These are phyloP conservation scores for Heteromurus nitidus DNA, from an alignment of 2,888 invertebrate species.

Conservation along the genomic window DNA sequence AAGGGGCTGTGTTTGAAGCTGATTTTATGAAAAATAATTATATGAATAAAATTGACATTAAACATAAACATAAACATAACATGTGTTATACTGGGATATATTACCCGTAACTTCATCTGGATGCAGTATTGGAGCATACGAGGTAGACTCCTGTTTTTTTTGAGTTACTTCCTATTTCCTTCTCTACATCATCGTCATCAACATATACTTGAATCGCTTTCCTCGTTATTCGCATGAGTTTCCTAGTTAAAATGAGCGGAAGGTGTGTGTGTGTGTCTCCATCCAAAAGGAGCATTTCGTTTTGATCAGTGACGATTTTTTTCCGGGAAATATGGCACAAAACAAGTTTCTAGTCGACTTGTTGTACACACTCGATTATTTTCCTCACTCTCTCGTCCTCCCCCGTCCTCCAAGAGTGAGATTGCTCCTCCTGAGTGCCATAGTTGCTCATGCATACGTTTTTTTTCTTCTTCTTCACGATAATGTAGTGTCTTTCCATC, in stretches of 20 bases:
- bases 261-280: neutral
- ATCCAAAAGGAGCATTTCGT: neutral
- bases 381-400: constrained; percentile 25
- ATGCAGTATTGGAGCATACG: no score
- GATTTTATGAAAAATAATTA: no score
- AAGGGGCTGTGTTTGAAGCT: no score
- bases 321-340: constrained; percentile 36
- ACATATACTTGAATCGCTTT: neutral
- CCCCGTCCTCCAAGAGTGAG: no score
- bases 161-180: no score
- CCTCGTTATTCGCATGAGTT: neutral
- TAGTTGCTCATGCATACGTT: constrained; percentile 33
- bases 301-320: constrained; percentile 33
- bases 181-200: no score
- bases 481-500: constrained; percentile 57
- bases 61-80: no score
- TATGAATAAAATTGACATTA: no score
- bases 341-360: constrained; percentile 15
- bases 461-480: constrained; percentile 24
- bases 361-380: constrained; percentile 51
- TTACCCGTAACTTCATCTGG: no score
- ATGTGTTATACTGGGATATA: no score
- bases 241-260: neutral
- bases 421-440: constrained; percentile 37
- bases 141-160: no score